These are phyloP conservation scores for Philotrypesis tridentata DNA, from an alignment of 1,140 invertebrate species.

Conservation along the genomic window DNA sequence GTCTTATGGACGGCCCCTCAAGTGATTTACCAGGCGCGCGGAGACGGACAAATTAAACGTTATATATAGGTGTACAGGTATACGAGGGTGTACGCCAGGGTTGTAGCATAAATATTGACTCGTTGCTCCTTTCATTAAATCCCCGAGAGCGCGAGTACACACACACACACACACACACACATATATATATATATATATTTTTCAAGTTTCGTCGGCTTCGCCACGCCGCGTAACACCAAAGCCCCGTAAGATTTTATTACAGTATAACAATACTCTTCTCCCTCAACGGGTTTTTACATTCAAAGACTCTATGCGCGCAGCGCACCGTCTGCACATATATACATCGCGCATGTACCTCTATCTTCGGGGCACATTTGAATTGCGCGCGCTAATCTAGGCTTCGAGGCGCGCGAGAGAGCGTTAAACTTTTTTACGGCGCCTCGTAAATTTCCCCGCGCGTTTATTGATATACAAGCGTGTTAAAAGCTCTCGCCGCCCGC, in stretches of 20 bases:
- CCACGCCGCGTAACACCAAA: no score
- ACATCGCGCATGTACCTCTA: background rate
- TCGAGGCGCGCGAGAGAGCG: background rate
- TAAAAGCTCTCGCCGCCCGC: background rate
- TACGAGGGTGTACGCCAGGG: no score
- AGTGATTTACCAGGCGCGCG: no score
- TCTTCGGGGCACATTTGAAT: background rate
- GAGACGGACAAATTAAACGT: no score
- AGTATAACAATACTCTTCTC: conserved; percentile 8
- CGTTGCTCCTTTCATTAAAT: conserved; percentile 52
- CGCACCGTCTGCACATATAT: background rate
- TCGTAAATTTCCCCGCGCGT: background rate
- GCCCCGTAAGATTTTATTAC: conserved; percentile 51
- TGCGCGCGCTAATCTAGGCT: background rate
- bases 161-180: no score
- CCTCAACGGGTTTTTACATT: background rate
- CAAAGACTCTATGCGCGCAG: background rate
- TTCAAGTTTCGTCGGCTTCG: no score
- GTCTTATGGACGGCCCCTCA: no score
- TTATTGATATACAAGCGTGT: background rate
- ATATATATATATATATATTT: no score
- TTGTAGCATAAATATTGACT: conserved; percentile 54
- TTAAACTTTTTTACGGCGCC: background rate
- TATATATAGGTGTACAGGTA: background rate
- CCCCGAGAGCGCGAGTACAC: no score